phyloP scores from a whole-genome alignment of 2,797 vertebrate genomes.

The Alauda arvensis region DNA sequence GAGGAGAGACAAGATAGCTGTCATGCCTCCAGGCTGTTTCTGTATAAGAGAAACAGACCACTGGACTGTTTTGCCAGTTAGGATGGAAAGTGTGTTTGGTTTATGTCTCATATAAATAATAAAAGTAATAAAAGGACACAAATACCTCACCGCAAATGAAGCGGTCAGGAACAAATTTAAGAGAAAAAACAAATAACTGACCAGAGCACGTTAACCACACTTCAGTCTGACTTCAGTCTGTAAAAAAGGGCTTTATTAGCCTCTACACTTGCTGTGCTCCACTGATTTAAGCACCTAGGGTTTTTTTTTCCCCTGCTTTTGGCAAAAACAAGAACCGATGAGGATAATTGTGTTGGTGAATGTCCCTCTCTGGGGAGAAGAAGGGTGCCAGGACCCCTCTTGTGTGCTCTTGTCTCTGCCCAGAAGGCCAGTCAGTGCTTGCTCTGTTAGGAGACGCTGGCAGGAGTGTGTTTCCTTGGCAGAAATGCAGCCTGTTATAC shows the following conservation, averaged over 20 bases:
- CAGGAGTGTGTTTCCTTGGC: slow-evolving; percentile 2
- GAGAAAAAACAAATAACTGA: slow-evolving; percentile 50
- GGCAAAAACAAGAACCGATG: background rate
- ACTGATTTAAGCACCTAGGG: background rate
- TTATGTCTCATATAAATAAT: slow-evolving; percentile 49
- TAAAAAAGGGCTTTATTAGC: background rate
- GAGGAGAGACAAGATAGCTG: slow-evolving; percentile 18
- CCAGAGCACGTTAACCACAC: background rate
- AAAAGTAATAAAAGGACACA: slow-evolving; percentile 44
- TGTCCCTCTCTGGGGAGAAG: background rate
- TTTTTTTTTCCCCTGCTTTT: background rate
- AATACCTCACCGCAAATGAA: slow-evolving; percentile 33
- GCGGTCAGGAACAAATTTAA: background rate
- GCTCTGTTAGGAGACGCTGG: background rate
- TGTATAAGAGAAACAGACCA: background rate
- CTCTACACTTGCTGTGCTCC: background rate
- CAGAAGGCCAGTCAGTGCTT: background rate
- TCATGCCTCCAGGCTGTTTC: background rate
- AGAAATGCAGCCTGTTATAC: background rate
- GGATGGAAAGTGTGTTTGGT: slow-evolving; percentile 23
- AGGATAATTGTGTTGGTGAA: background rate
- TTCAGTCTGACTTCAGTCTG: slow-evolving; percentile 3
- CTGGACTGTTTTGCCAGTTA: slow-evolving; percentile 12
- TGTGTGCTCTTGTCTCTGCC: background rate
- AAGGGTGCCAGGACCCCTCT: background rate